Evolutionary conservation across 2,888 invertebrate species (phyloP), one percentile per base, ranked within the genome.

Genomic region (Lochmaea capreae): DNA sequence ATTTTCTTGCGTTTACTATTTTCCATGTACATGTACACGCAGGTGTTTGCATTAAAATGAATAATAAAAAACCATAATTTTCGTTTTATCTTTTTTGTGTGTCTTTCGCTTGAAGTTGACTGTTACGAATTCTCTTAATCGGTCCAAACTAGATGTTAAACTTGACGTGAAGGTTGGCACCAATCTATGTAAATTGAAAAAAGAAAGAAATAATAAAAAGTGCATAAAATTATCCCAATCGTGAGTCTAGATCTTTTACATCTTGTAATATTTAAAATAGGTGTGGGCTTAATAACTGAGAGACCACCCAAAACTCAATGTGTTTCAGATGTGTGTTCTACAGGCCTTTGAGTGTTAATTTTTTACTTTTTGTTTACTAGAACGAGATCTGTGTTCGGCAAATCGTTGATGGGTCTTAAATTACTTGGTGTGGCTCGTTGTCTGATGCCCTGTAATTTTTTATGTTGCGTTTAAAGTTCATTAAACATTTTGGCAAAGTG

Each of bases 221-320:
- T 65, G 74, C 74, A 74, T 74, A 74, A 74, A 74, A 74, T 74
- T 71, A 74, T 67, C 67, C 67, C 46, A 59, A 74, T 71, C 71
- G 74, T 71, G 54, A 59, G 65, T 71, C 54, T 63, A 71, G 73
- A 73, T 66, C 73, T 73, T 67, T 67, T 66, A 71, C 71, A 71
- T 71, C 71, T 71, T 66, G 65, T 74, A 67, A 74, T 74, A 71
- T 74, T 74, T 71, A 67, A 71, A 74, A 70, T 66, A 74, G 74
- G 71, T 71, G 71, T 71, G 74, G 71, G 71, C 68, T 67, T 59
- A 67, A 71, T 74, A 74, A 74, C 67, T 71, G 71, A 67, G 67
- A 71, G 67, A 71, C 74, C 74, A 74, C 74, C 74, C 74, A 71
- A 74, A 74, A 67, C 71, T 62, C 67, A 63, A 71, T 71, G 65